Conservation (phyloP, 2,888 invertebrate species). For the Polydrusus tereticollis region DNA sequence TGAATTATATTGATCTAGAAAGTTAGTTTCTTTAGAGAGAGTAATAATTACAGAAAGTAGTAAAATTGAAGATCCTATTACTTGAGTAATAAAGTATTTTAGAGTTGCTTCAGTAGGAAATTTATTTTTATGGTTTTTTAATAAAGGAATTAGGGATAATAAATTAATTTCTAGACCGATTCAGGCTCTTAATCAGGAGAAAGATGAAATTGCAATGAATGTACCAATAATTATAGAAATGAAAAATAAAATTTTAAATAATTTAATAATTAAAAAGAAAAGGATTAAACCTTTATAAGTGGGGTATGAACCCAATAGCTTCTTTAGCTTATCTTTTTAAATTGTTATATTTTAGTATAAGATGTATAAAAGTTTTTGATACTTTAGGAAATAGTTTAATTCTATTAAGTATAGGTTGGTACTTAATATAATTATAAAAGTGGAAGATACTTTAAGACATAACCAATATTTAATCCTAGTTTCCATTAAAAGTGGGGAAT, state of each 20-base stretch:
- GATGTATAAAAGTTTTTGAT: conserved; percentile 75
- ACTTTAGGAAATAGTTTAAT: conserved; percentile 73
- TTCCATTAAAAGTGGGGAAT: too few relatives aligned
- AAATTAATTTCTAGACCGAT: conserved; percentile 76
- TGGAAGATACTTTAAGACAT: too few relatives aligned
- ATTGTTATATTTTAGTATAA: conserved; percentile 71
- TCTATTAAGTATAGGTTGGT: conserved; percentile 69
- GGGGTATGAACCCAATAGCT: conserved; percentile 69
- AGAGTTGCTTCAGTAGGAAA: conserved; percentile 70
- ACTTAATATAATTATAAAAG: neutral
- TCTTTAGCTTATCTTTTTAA: conserved; percentile 72
- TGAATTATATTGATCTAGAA: conserved; percentile 53
- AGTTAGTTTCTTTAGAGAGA: conserved; percentile 63
- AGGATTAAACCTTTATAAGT: conserved; percentile 67
- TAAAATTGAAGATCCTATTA: conserved; percentile 71
- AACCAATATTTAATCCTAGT: too few relatives aligned
- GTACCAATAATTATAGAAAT: conserved; percentile 67
- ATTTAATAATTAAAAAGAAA: conserved; percentile 71
- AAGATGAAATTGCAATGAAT: conserved; percentile 69
- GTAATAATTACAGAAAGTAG: conserved; percentile 68
- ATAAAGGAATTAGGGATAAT: conserved; percentile 73
- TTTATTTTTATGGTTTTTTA: conserved; percentile 70
- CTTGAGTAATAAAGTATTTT: conserved; percentile 75
- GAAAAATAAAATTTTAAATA: conserved; percentile 70
- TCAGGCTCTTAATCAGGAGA: conserved; percentile 69